A percentile compares a stretch with the other conserved stretches of the same genome.
phyloP scores from a whole-genome alignment of 2,888 invertebrate genomes.

The Eristalis tenax region DNA sequence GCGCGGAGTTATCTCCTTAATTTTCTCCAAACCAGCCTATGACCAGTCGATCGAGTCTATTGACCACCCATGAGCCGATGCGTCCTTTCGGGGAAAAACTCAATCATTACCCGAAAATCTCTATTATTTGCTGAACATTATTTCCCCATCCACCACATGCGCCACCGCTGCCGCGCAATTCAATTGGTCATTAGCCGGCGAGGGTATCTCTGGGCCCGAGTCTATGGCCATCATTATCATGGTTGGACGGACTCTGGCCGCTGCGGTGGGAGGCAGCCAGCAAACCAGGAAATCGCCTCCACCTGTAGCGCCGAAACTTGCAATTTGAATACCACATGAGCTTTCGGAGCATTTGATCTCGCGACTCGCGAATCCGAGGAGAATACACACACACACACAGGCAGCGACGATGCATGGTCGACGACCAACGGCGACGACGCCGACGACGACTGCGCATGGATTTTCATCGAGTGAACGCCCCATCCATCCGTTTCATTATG shows the following conservation, averaged over 20 bases:
- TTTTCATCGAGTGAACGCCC: conserved; percentile 70
- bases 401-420: too few species aligned
- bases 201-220: conserved; percentile 11
- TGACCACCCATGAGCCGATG: conserved; percentile 44
- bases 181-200: conserved; percentile 59
- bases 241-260: conserved; percentile 20
- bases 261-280: conserved; percentile 4
- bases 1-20: background rate
- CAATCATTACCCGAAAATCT: conserved; percentile 61
- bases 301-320: conserved; percentile 25
- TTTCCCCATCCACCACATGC: conserved; percentile 41
- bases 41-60: background rate
- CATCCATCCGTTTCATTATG: conserved; percentile 52
- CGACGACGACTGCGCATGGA: conserved; percentile 8
- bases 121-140: conserved; percentile 50
- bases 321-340: conserved; percentile 59
- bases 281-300: conserved; percentile 62
- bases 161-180: conserved; percentile 61
- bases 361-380: background rate
- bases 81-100: conserved; percentile 8
- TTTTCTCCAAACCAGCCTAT: background rate
- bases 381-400: background rate
- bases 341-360: conserved; percentile 55
- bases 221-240: conserved; percentile 35
- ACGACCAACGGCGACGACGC: background rate